Evolutionary conservation across 2,888 invertebrate species (phyloP).

Genomic region (Drosophila falleni): DNA sequence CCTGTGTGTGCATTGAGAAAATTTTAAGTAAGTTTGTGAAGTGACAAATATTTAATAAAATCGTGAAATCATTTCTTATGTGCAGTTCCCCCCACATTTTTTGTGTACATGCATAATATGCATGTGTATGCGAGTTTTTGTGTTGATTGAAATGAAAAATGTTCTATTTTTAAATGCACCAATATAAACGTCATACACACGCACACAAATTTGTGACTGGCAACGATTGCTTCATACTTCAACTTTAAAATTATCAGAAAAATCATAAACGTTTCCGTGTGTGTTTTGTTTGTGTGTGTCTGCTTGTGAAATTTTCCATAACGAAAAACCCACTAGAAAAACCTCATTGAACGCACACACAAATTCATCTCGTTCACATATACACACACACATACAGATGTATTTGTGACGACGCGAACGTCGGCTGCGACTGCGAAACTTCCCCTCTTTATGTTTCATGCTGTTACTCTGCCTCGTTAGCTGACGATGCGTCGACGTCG

Average conservation of each 20-base stretch:
- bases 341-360: constrained; percentile 47
- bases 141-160: constrained; percentile 64
- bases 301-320: constrained; percentile 78
- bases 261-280: constrained; percentile 47
- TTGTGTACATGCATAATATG: constrained; percentile 22
- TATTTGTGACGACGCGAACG: constrained; percentile 44
- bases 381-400: constrained; percentile 7
- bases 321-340: constrained; percentile 64
- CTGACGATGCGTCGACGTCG: constrained; percentile 68
- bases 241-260: constrained; percentile 74
- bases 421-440: constrained; percentile 62
- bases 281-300: constrained; percentile 27
- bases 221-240: constrained; percentile 69
- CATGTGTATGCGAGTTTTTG: constrained; percentile 20
- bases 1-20: constrained; percentile 45
- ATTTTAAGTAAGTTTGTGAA: constrained; percentile 63
- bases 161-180: constrained; percentile 74
- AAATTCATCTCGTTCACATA: constrained; percentile 24
- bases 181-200: constrained; percentile 47
- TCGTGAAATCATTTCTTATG: constrained; percentile 75
- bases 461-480: constrained; percentile 46
- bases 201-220: constrained; percentile 35
- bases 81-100: constrained; percentile 30
- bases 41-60: constrained; percentile 40
- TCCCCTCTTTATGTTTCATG: constrained; percentile 78